Percentiles rank a stretch among this genome's conserved stretches.
Evolutionary conservation across 92 coral and sea anemone genomes (phyloP).

Genomic region (Phenganax subtilis): DNA sequence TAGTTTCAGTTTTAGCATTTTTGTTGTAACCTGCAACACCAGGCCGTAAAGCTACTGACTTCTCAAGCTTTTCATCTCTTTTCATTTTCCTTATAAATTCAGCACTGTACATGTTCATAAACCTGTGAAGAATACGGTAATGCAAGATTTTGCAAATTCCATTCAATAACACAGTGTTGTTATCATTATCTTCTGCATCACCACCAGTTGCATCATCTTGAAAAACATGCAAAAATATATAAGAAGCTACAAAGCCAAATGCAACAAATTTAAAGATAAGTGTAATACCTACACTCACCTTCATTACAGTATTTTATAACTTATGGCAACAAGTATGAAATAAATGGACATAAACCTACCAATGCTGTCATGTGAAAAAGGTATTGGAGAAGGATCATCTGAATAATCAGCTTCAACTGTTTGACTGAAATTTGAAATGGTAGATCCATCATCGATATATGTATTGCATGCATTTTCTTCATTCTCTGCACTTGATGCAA

Average conservation of each 20-base stretch:
- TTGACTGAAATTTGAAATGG: too few relatives aligned
- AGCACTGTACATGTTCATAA: constrained; percentile 38
- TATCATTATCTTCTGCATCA: neutral
- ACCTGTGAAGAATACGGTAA: constrained; percentile 34
- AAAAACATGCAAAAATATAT: neutral
- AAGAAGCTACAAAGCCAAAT: neutral
- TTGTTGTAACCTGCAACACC: constrained; percentile 22
- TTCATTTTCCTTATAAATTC: constrained; percentile 24
- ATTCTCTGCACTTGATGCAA: neutral
- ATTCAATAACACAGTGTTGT: neutral
- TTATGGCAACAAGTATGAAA: too few relatives aligned
- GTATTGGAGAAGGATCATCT: too few relatives aligned
- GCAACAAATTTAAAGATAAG: too few relatives aligned
- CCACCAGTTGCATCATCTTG: neutral
- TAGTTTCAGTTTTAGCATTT: neutral
- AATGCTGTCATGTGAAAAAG: too few relatives aligned
- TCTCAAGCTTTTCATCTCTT: constrained; percentile 20
- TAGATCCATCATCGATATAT: too few relatives aligned
- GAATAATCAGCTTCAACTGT: too few relatives aligned
- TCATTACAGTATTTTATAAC: too few relatives aligned
- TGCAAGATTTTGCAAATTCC: neutral
- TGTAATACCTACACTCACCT: too few relatives aligned
- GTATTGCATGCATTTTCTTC: neutral
- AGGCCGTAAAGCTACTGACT: constrained; percentile 25
- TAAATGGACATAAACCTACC: too few relatives aligned